Percentiles rank a stretch among this genome's conserved stretches.
These are phyloP conservation scores for Diadumene lineata DNA, from an alignment of 92 coral and sea anemone species.

Conservation along the genomic window DNA sequence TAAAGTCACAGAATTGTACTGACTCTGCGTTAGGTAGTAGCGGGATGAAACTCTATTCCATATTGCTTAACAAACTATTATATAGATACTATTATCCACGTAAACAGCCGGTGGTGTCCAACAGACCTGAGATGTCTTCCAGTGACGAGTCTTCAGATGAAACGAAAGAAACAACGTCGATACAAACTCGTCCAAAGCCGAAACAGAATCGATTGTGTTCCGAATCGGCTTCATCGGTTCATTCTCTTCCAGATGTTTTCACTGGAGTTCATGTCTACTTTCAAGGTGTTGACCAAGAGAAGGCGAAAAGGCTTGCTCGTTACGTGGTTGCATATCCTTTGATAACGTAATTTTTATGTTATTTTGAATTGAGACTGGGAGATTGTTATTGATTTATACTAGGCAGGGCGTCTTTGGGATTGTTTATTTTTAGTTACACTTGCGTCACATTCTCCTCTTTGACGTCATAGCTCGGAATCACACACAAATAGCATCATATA, in stretches of 20 bases:
- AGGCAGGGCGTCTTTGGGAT: no score
- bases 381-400: no score
- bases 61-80: no score
- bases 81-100: constrained; percentile 75
- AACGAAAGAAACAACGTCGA: background rate
- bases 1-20: no score
- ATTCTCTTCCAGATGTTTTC: constrained; percentile 66
- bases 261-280: constrained; percentile 73
- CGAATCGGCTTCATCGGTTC: background rate
- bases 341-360: background rate
- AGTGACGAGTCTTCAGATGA: background rate
- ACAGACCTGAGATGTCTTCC: constrained; percentile 8
- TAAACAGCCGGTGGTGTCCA: constrained; percentile 11
- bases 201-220: background rate
- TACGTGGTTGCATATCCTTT: constrained; percentile 92
- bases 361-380: background rate
- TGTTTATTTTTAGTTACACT: no score
- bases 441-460: no score
- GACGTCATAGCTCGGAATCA: no score
- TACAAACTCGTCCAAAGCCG: background rate
- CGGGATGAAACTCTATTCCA: no score
- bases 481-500: no score
- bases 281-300: constrained; percentile 45
- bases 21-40: no score
- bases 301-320: constrained; percentile 56